Percentiles rank a stretch among this genome's conserved stretches.
These are phyloP conservation scores for Drosophila algonquin DNA, from an alignment of 2,888 invertebrate species.

Conservation along the genomic window DNA sequence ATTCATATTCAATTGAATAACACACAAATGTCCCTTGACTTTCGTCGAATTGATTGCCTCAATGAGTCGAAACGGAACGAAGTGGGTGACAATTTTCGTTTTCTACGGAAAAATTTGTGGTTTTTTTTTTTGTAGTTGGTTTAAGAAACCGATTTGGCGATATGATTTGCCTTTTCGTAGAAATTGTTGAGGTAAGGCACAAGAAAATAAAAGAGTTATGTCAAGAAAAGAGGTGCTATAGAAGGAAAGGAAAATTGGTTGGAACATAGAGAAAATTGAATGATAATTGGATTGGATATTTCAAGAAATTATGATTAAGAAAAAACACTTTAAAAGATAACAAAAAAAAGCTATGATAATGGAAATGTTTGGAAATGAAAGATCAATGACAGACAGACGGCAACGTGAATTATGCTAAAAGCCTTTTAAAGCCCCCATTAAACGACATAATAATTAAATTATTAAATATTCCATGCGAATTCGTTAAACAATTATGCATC, in stretches of 20 bases:
- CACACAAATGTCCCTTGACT: conserved; percentile 17
- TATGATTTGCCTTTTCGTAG: conserved; percentile 38
- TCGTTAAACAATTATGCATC: conserved; percentile 34
- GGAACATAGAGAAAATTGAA: too few relatives aligned
- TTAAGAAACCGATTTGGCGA: conserved; percentile 31
- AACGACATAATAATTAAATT: conserved; percentile 9
- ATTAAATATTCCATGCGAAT: conserved; percentile 17
- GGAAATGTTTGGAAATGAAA: neutral
- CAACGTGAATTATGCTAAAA: neutral
- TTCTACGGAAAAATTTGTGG: conserved; percentile 31
- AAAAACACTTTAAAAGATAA: neutral
- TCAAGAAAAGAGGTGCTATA: neutral
- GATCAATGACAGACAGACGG: neutral
- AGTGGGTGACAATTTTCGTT: conserved; percentile 37
- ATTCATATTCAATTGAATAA: conserved; percentile 23
- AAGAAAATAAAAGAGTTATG: conserved; percentile 7
- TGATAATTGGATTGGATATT: neutral
- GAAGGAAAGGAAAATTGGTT: neutral
- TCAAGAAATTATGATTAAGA: neutral
- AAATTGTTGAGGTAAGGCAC: conserved; percentile 35
- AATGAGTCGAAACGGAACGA: conserved; percentile 1
- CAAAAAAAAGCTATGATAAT: neutral
- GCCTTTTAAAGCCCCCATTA: conserved; percentile 3
- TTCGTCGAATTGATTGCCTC: conserved; percentile 27
- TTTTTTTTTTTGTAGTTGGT: conserved; percentile 22